These are phyloP conservation scores for Polylopha cassiicola DNA, from an alignment of 2,888 invertebrate genomes.

Conservation along the genomic window DNA sequence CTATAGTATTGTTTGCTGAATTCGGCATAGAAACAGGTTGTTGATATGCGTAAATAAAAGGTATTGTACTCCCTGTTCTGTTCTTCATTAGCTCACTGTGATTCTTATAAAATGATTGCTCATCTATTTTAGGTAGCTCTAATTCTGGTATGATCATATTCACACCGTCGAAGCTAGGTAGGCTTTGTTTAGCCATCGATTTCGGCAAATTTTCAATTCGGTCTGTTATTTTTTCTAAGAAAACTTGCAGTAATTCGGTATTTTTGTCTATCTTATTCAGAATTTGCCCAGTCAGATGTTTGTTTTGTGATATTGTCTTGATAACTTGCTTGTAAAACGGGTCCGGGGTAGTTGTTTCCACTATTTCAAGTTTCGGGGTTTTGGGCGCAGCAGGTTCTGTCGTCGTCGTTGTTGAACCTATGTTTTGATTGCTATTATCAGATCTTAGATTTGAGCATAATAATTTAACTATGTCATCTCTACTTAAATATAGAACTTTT, in stretches of 20 bases:
- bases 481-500: slow-evolving; percentile 26
- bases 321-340: slow-evolving; percentile 32
- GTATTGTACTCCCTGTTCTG: no score
- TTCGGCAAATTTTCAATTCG: slow-evolving; percentile 27
- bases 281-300: slow-evolving; percentile 50
- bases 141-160: no score
- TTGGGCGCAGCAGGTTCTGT: slow-evolving; percentile 1
- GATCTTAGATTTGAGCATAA: slow-evolving; percentile 21
- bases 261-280: slow-evolving; percentile 56
- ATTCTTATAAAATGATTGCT: no score
- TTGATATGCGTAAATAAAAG: no score
- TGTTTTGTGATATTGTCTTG: slow-evolving; percentile 43
- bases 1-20: no score
- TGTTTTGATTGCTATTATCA: slow-evolving; percentile 6
- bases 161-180: not conserved
- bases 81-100: no score
- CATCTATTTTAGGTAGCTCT: no score
- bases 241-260: slow-evolving; percentile 47
- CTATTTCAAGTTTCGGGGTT: slow-evolving; percentile 22
- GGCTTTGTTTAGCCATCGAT: slow-evolving; percentile 2
- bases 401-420: slow-evolving; percentile 4
- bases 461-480: slow-evolving; percentile 28
- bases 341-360: no score
- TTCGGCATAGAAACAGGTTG: no score
- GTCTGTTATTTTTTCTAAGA: slow-evolving; percentile 45